Conservation (phyloP, 2,113 vertebrate genomes). For the Pomatostomus ruficeps region DNA sequence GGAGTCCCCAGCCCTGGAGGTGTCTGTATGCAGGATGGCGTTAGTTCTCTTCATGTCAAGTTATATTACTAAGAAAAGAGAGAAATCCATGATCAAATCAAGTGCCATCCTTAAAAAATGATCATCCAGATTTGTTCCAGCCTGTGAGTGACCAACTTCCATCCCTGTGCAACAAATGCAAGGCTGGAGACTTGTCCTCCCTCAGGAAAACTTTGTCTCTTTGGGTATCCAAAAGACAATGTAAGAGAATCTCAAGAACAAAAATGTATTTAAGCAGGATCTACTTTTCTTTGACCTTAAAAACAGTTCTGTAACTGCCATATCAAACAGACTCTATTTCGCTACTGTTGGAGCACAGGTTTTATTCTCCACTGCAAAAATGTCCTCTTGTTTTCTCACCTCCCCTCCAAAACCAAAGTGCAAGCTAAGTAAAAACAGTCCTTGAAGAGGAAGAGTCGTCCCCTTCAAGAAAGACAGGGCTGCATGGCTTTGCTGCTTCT, state of each 20-base stretch:
- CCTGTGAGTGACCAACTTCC: background rate
- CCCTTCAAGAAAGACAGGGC: background rate
- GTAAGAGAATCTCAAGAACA: background rate
- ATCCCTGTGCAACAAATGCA: background rate
- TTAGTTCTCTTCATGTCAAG: background rate
- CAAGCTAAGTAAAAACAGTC: background rate
- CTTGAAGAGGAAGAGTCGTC: background rate
- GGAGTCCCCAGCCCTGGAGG: background rate
- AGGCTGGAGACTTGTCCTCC: background rate
- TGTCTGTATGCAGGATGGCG: background rate
- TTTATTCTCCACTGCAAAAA: background rate
- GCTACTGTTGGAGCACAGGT: background rate
- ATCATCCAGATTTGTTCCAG: background rate
- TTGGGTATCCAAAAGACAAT: background rate
- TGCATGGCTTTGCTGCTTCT: background rate
- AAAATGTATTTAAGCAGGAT: background rate
- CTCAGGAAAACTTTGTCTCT: background rate
- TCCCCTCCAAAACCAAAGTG: background rate
- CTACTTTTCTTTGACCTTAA: background rate
- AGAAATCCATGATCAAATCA: background rate
- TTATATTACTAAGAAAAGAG: background rate
- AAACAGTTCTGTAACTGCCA: background rate
- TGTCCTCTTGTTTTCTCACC: background rate
- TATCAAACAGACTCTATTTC: background rate
- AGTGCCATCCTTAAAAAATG: background rate